Evolutionary conservation across 1,140 invertebrate genomes (phyloP).

Genomic region (Hirudo medicinalis): DNA sequence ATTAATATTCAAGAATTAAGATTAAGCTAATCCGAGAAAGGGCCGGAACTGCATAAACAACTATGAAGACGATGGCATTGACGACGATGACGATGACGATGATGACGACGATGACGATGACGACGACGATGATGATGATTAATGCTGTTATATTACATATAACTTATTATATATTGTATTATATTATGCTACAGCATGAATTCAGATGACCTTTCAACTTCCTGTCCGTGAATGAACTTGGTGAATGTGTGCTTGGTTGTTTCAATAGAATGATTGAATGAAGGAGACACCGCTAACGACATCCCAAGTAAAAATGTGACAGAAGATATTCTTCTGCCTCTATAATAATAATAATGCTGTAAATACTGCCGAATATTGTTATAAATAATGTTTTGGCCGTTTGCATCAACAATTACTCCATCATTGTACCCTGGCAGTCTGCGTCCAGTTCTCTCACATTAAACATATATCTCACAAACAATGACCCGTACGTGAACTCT

Average conservation of each 20-base stretch:
- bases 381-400: too few species aligned
- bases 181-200: too few species aligned
- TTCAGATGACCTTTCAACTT: not conserved
- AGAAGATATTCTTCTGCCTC: too few species aligned
- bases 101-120: conserved; percentile 5
- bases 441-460: not conserved
- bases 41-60: not conserved
- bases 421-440: too few species aligned
- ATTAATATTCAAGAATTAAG: not conserved
- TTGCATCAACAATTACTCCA: too few species aligned
- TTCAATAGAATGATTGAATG: too few species aligned
- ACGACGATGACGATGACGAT: not conserved
- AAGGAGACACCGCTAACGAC: too few species aligned
- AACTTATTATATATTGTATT: too few species aligned
- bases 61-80: not conserved
- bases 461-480: not conserved
- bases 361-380: too few species aligned
- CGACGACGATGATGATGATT: conserved; percentile 10
- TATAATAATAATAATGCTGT: too few species aligned
- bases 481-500: not conserved
- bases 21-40: not conserved
- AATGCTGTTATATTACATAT: conserved; percentile 9
- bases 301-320: too few species aligned
- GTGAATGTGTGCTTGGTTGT: not conserved
- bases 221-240: not conserved